phyloP scores from a whole-genome alignment of 1,140 invertebrate genomes.

The Brachionus plicatilis region DNA sequence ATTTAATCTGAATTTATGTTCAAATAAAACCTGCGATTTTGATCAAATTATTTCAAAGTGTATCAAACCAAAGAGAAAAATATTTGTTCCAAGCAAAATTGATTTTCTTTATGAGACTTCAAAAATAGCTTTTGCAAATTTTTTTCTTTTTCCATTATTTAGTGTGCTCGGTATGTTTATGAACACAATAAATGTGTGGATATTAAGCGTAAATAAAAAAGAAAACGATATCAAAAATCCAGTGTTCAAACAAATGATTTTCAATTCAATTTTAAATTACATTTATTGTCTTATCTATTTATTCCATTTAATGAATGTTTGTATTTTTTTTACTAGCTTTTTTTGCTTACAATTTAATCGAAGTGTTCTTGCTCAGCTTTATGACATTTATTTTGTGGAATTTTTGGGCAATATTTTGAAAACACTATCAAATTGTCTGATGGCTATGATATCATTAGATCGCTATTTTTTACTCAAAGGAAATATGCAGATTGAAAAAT shows the following conservation, averaged over 20 bases:
- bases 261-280: background rate
- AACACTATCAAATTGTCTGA: background rate
- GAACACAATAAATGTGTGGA: background rate
- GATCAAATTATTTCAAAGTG: background rate
- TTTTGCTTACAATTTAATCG: background rate
- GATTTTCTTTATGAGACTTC: background rate
- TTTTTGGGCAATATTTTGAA: background rate
- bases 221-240: background rate
- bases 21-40: background rate
- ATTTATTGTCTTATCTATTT: background rate
- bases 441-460: background rate
- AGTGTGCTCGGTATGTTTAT: background rate
- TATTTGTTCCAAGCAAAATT: background rate
- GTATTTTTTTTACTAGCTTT: background rate
- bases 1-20: background rate
- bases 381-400: constrained; percentile 2
- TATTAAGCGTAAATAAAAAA: background rate
- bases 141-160: background rate
- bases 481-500: background rate
- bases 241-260: background rate
- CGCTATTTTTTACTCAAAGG: background rate
- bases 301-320: background rate
- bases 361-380: background rate
- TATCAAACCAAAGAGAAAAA: background rate
- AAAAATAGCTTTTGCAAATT: background rate